Percentiles rank a stretch among this genome's conserved stretches.
phyloP scores from a whole-genome alignment of 1,140 invertebrate genomes.

The Cydia pomonella region DNA sequence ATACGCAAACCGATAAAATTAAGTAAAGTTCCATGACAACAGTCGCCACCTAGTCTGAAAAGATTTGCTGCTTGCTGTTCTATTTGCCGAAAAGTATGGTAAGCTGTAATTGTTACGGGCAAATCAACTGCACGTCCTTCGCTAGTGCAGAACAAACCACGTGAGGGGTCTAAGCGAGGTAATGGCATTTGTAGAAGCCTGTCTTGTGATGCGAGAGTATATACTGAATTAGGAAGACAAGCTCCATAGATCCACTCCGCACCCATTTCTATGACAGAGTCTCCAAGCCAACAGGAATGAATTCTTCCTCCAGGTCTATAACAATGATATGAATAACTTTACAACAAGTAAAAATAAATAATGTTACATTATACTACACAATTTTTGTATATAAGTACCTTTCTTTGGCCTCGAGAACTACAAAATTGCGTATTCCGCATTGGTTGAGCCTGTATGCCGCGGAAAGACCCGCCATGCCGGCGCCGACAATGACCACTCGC shows the following conservation, averaged over 20 bases:
- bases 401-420: constrained; percentile 87
- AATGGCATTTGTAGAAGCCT: constrained; percentile 81
- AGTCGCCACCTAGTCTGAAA: constrained; percentile 82
- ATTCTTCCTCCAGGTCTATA: constrained; percentile 85
- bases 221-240: constrained; percentile 84
- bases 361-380: constrained; percentile 13
- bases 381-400: constrained; percentile 73
- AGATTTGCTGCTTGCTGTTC: constrained; percentile 83
- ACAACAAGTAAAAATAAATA: background rate
- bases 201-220: constrained; percentile 84
- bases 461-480: constrained; percentile 88
- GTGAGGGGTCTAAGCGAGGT: constrained; percentile 73
- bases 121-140: constrained; percentile 84
- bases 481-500: constrained; percentile 87
- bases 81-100: constrained; percentile 84
- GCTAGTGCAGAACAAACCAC: constrained; percentile 84
- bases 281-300: constrained; percentile 87
- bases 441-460: constrained; percentile 86
- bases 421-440: constrained; percentile 86
- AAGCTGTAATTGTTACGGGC: constrained; percentile 82
- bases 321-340: constrained; percentile 30
- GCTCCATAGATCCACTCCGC: constrained; percentile 84
- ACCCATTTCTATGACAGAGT: constrained; percentile 87
- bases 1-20: constrained; percentile 84
- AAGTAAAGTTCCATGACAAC: constrained; percentile 82